Conservation (phyloP, 2,113 vertebrate genomes). For the Urocitellus parryii region DNA sequence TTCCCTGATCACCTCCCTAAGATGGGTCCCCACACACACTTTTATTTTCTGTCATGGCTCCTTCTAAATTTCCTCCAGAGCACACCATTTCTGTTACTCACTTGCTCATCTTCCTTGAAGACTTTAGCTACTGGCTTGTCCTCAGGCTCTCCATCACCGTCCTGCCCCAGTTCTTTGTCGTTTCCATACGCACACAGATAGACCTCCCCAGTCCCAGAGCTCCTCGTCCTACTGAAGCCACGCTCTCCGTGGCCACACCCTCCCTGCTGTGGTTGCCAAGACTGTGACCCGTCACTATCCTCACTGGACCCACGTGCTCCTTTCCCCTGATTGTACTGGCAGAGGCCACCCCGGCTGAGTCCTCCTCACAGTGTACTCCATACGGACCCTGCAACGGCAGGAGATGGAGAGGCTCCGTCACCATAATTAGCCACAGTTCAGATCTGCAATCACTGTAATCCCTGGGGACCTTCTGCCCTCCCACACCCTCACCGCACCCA, state of each 20-base stretch:
- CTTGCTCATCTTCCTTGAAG: background rate
- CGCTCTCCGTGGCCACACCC: background rate
- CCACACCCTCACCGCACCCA: too few species aligned
- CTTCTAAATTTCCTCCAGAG: background rate
- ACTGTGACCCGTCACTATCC: accelerated
- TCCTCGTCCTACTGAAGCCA: background rate
- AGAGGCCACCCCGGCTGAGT: background rate
- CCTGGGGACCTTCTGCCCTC: too few species aligned
- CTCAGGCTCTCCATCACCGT: background rate
- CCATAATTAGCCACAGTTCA: accelerated
- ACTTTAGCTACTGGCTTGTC: background rate
- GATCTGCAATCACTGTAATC: background rate
- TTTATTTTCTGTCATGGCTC: background rate
- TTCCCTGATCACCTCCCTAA: background rate
- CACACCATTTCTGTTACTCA: background rate
- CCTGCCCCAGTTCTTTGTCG: background rate
- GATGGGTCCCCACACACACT: background rate
- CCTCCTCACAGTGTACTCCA: accelerated
- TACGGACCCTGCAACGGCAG: accelerated
- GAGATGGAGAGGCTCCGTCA: background rate
- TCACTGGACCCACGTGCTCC: accelerated
- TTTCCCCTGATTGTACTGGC: background rate
- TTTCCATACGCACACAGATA: background rate
- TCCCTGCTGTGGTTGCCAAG: background rate
- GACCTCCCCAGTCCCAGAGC: background rate